Conservation (phyloP, 53 echinoderm and acorn worm species). For the Holothuria leucospilota region DNA sequence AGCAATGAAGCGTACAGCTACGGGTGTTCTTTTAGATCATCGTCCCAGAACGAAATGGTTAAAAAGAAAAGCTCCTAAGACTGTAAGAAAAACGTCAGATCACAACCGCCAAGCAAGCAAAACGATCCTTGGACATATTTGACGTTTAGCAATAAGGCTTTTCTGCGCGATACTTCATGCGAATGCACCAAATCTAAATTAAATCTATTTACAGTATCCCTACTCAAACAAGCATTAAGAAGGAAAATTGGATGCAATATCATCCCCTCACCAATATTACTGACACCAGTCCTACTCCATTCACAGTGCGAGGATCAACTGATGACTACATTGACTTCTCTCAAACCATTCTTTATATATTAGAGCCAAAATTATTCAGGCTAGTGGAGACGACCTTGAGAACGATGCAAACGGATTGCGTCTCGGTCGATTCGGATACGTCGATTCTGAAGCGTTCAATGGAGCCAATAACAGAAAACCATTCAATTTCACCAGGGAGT, state of each 20-base stretch:
- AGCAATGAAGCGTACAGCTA: slow-evolving; percentile 47
- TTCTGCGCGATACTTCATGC: too few relatives aligned
- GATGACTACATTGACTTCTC: neutral
- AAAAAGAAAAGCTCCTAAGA: neutral
- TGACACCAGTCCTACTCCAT: slow-evolving; percentile 7
- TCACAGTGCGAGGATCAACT: slow-evolving; percentile 4
- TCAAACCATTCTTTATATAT: slow-evolving; percentile 59
- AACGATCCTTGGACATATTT: neutral
- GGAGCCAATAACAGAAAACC: slow-evolving; percentile 38
- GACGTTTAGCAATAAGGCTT: neutral
- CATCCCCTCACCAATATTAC: slow-evolving; percentile 36
- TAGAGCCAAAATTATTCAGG: slow-evolving; percentile 50
- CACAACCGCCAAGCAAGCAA: too few relatives aligned
- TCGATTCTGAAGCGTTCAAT: slow-evolving; percentile 41
- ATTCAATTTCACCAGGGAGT: slow-evolving; percentile 71
- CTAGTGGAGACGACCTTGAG: slow-evolving; percentile 60
- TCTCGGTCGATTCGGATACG: neutral
- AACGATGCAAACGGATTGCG: too few relatives aligned
- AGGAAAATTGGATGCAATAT: slow-evolving; percentile 42
- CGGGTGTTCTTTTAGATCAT: too few relatives aligned
- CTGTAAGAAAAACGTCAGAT: neutral
- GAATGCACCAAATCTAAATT: slow-evolving; percentile 51
- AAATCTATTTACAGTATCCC: slow-evolving; percentile 58
- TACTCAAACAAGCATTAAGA: slow-evolving; percentile 35
- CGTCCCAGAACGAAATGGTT: too few relatives aligned